Base-by-base conservation (phyloP, 2,113 vertebrate species). In the Anas platyrhynchos region DNA sequence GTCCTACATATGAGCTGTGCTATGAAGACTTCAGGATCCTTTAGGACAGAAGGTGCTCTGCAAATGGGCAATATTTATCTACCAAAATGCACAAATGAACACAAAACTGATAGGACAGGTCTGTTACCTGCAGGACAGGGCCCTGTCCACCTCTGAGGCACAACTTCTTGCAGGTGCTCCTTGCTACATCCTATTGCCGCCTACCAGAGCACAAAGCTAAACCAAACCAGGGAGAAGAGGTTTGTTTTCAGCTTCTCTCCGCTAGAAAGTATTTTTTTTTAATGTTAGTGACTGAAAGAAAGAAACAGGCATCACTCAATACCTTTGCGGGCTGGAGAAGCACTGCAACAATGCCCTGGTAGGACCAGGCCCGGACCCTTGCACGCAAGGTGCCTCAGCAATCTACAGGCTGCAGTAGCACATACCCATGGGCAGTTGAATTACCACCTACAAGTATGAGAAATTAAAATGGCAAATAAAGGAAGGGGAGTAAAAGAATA, bases 21-120 rank as follows among this genome's bases (percentile, higher is more conserved):
- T 48, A 32, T 76, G 55, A 91, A 85, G 46, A 88, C 16, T 79
- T 87, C 89, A 67, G 58, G 68, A 95, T 75, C 90, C 44, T 83
- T 88, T 86, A 81, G 71, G 52, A 71, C 76, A 88, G 62, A 88
- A 88, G 88, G 48, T 23, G 38, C 29, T 83, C 55, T 80, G 71
- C 52, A 85, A 86, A 80, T 54, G 72, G 58, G 83, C 59, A 84
- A 62, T 27, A 87, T 71, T 78, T 86, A 68, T 62, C 74, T 75
- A 56, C 43, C 66, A 73, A 75, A 73, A 86, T 29, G 27, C 31
- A 55, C 27, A 71, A 27, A 59, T 41, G 73, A 88, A 81, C 88
- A 78, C 18, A 79, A 77, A 87, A 62, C 23, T 43, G n/a, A 58
- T 27, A 81, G 71, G 56, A 80, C 82, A 84, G 4, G 22, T 43